Evolutionary conservation across 2,113 vertebrate species (phyloP).

Genomic region (Ophthalmolycus amberensis): DNA sequence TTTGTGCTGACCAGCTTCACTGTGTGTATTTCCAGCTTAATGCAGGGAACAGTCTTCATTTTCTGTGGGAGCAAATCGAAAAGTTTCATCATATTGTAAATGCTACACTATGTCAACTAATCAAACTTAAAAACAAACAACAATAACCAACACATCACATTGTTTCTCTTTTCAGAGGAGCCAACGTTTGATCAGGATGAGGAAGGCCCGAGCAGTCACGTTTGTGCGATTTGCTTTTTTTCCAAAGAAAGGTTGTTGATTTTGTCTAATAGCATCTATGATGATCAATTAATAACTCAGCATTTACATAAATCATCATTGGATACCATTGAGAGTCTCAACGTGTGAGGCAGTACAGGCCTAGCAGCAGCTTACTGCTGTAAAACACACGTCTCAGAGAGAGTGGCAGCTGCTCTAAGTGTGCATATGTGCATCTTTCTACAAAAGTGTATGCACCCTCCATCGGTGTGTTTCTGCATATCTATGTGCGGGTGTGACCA

Average conservation of each 20-base stretch:
- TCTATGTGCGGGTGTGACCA: conserved; percentile 47
- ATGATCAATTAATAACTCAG: conserved; percentile 18
- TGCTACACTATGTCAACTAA: background rate
- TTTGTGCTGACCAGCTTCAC: background rate
- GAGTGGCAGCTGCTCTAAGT: conserved; percentile 50
- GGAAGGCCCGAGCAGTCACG: background rate
- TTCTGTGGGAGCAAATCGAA: background rate
- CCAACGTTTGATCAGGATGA: background rate
- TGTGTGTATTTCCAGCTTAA: background rate
- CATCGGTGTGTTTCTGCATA: conserved; percentile 43
- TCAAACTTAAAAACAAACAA: background rate
- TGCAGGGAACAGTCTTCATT: background rate
- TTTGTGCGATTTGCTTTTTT: no score
- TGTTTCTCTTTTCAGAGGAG: background rate
- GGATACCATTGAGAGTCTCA: conserved; percentile 7
- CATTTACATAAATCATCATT: conserved; percentile 8
- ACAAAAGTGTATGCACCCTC: conserved; percentile 40
- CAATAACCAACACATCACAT: background rate
- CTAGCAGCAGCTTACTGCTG: conserved; percentile 41
- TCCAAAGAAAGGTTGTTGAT: background rate
- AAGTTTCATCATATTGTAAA: background rate
- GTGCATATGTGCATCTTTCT: conserved; percentile 40
- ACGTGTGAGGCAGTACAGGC: conserved; percentile 21
- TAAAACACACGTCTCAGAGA: conserved; percentile 44
- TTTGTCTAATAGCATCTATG: background rate